These are phyloP conservation scores for Phorcus lineatus DNA, from an alignment of 2,888 invertebrate genomes.

Conservation along the genomic window DNA sequence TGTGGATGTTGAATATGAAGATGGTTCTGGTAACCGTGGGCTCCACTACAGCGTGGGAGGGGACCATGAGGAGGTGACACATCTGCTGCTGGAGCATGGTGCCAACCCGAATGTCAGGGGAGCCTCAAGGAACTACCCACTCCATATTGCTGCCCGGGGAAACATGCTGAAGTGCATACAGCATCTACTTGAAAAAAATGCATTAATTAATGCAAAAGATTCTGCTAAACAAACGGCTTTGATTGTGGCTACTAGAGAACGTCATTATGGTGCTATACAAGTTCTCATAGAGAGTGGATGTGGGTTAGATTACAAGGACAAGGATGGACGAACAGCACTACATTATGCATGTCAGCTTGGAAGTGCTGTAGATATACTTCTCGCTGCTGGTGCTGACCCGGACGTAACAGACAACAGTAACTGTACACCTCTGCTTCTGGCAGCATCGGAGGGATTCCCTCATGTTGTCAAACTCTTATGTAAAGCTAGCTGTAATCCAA, in stretches of 20 bases:
- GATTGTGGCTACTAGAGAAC: constrained; percentile 57
- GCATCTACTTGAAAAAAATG: constrained; percentile 53
- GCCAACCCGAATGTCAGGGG: constrained; percentile 44
- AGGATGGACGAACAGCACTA: constrained; percentile 77
- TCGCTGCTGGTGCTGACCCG: constrained; percentile 66
- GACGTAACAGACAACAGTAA: constrained; percentile 65
- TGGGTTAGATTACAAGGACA: constrained; percentile 56
- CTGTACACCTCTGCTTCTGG: constrained; percentile 67
- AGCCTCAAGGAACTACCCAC: constrained; percentile 37
- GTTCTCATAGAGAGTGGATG: constrained; percentile 51
- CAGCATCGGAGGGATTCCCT: constrained; percentile 72
- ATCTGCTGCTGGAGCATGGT: constrained; percentile 40
- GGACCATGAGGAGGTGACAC: constrained; percentile 42
- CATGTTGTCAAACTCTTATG: constrained; percentile 59
- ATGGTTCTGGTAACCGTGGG: constrained; percentile 49
- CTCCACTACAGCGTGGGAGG: constrained; percentile 50
- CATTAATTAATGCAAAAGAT: constrained; percentile 57
- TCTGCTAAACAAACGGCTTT: constrained; percentile 64
- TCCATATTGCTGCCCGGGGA: constrained; percentile 45
- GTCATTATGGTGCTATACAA: constrained; percentile 49
- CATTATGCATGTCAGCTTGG: constrained; percentile 73
- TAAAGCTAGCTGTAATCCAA: constrained; percentile 62
- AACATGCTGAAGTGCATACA: constrained; percentile 36
- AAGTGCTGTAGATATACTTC: constrained; percentile 59
- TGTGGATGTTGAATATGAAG: constrained; percentile 42